phyloP scores from a whole-genome alignment of 1,140 invertebrate genomes.

The Cherax destructor region DNA sequence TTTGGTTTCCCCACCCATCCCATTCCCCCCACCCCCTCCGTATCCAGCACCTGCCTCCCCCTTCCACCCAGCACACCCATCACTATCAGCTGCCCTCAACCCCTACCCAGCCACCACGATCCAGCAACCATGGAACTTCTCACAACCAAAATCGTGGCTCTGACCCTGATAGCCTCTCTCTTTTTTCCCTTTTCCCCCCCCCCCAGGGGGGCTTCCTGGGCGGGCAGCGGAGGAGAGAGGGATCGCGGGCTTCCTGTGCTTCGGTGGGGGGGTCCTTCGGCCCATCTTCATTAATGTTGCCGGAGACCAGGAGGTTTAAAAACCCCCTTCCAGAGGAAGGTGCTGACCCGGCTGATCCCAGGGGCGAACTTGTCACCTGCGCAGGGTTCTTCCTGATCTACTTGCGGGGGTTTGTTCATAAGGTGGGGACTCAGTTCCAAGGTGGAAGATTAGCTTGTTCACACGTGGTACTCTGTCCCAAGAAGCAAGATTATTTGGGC shows the following conservation, averaged over 20 bases:
- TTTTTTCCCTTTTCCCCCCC: conserved; percentile 82
- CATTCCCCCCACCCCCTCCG: too few relatives aligned
- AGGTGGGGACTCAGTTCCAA: too few relatives aligned
- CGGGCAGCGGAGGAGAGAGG: conserved; percentile 57
- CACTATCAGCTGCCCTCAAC: too few relatives aligned
- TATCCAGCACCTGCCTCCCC: too few relatives aligned
- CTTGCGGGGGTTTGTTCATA: conserved; percentile 82
- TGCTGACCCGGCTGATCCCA: conserved; percentile 74
- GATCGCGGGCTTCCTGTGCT: conserved; percentile 80
- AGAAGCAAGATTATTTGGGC: too few relatives aligned
- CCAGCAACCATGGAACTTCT: too few relatives aligned
- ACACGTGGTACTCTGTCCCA: too few relatives aligned
- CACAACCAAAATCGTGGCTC: conserved; percentile 83
- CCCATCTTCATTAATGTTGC: conserved; percentile 88
- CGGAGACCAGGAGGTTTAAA: conserved; percentile 80
- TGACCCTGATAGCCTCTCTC: conserved; percentile 84
- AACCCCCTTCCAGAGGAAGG: neutral
- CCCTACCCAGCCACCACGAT: too few relatives aligned
- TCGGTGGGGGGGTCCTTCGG: conserved; percentile 89
- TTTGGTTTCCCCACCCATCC: too few relatives aligned
- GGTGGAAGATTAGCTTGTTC: too few relatives aligned
- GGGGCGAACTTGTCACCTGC: conserved; percentile 84
- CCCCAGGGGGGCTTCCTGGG: conserved; percentile 75
- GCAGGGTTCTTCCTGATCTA: conserved; percentile 88
- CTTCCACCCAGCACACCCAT: too few relatives aligned